Conservation (phyloP, 2,888 invertebrate genomes). For the Glaucopsyche alexis region DNA sequence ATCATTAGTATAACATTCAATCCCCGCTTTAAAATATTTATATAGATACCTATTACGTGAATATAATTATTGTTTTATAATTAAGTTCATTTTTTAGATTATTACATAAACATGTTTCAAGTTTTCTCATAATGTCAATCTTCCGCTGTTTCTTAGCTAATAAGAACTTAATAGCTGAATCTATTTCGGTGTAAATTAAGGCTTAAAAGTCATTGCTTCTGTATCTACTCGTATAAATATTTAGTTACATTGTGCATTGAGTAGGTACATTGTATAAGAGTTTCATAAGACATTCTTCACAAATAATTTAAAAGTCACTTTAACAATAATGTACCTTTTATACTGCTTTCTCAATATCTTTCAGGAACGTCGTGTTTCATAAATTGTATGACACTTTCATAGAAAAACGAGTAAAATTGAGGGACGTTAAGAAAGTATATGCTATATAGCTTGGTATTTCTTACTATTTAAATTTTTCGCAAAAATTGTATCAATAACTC, state of each 20-base stretch:
- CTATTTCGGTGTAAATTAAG: background rate
- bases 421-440: background rate
- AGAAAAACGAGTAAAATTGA: background rate
- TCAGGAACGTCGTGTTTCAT: background rate
- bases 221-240: background rate
- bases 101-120: too few relatives aligned
- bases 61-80: too few relatives aligned
- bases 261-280: background rate
- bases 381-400: background rate
- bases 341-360: background rate
- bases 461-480: background rate
- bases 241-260: background rate
- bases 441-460: background rate
- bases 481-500: background rate
- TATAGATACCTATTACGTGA: too few relatives aligned
- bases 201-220: background rate
- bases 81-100: too few relatives aligned
- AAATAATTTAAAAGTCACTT: background rate
- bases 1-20: too few relatives aligned
- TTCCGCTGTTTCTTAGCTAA: background rate
- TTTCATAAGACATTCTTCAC: background rate
- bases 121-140: too few relatives aligned
- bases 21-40: too few relatives aligned
- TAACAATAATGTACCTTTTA: background rate
- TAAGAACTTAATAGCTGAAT: background rate